These are phyloP conservation scores for Lamprotornis superbus DNA, from an alignment of 2,113 vertebrate species.

Conservation along the genomic window DNA sequence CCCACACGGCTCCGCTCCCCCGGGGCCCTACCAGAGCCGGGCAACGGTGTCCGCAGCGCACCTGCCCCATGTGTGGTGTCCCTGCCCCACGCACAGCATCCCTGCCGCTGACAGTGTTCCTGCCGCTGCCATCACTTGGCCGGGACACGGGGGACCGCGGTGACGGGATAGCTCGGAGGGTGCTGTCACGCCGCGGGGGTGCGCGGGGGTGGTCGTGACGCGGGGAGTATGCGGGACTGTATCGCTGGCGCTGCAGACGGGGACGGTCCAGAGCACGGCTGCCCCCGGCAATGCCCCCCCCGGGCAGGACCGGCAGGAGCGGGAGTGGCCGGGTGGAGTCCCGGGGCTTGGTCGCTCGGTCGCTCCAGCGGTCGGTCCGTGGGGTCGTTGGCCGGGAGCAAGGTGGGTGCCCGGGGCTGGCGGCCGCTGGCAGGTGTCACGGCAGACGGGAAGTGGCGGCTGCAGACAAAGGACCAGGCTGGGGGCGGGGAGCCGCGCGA, in stretches of 20 bases:
- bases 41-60: not conserved
- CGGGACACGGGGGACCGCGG: not conserved
- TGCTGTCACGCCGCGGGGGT: not conserved
- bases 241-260: not conserved
- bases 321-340: not conserved
- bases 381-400: not conserved
- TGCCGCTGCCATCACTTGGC: not conserved
- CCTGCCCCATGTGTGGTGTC: not conserved
- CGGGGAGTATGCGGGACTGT: not conserved
- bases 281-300: not conserved
- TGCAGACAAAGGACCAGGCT: conserved; percentile 59
- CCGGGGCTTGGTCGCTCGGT: not conserved
- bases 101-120: not conserved
- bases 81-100: not conserved
- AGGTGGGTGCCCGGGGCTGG: not conserved
- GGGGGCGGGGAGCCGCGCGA: conserved; percentile 35
- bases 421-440: conserved; percentile 33
- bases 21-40: not conserved
- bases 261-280: not conserved
- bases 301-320: not conserved
- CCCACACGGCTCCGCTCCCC: not conserved
- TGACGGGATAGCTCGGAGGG: not conserved
- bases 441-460: conserved; percentile 43
- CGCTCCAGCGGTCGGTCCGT: too few relatives aligned
- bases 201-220: not conserved